Conservation (phyloP, 37 sponge, comb jelly and placozoan species). For the Haliclona indistincta region DNA sequence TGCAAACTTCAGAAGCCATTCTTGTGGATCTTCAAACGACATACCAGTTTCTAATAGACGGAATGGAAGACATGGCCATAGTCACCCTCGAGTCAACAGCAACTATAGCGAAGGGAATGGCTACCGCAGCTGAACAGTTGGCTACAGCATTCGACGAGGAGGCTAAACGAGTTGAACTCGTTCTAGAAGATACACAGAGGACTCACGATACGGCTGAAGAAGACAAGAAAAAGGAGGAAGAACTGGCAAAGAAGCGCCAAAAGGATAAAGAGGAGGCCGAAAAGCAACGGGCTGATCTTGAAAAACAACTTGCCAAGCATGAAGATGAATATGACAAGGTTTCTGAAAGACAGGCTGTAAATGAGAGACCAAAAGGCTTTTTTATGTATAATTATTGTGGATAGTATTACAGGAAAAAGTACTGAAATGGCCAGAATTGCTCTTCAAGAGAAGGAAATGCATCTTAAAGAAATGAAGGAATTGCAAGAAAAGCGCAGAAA, state of each 20-base stretch:
- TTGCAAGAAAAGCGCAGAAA: conserved; percentile 15
- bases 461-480: conserved; percentile 5
- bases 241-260: neutral
- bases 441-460: conserved; percentile 1
- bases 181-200: conserved; percentile 14
- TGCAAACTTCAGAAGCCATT: conserved; percentile 35
- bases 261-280: neutral
- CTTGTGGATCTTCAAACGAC: conserved; percentile 39
- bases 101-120: conserved; percentile 48
- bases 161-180: conserved; percentile 15
- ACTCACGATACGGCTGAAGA: neutral
- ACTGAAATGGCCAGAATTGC: neutral
- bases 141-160: conserved; percentile 42
- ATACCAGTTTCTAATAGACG: conserved; percentile 49
- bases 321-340: neutral
- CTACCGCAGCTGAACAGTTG: conserved; percentile 42
- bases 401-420: no score
- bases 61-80: conserved; percentile 55
- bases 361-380: neutral
- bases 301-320: neutral
- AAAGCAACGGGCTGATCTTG: neutral
- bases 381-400: no score
- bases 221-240: conserved; percentile 2
- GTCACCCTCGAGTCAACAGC: conserved; percentile 34
- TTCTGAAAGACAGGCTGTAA: neutral